A percentile compares a stretch with the other conserved stretches of the same genome.
Conservation (phyloP, 2,888 invertebrate species). For the Scaptomyza reducta region DNA sequence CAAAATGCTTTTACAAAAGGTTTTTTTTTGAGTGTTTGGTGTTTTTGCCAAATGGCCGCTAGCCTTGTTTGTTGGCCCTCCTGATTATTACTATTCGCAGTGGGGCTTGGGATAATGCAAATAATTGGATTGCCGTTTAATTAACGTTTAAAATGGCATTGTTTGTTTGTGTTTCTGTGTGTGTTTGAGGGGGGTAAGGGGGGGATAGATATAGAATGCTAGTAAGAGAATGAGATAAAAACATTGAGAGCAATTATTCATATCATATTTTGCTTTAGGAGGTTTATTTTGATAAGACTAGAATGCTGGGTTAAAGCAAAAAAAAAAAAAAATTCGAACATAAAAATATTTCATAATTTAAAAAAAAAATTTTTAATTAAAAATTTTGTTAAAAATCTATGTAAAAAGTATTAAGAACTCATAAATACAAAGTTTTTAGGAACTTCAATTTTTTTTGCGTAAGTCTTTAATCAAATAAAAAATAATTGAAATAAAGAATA, state of each 20-base stretch:
- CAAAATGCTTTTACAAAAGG: no score
- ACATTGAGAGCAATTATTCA: neutral
- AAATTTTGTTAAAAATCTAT: no score
- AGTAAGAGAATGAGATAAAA: neutral
- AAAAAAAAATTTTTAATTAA: no score
- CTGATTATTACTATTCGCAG: constrained; percentile 32
- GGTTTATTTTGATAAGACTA: no score
- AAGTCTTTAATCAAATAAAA: no score
- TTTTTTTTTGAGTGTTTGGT: neutral
- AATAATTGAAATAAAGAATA: no score
- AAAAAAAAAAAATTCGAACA: no score
- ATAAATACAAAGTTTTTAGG: no score
- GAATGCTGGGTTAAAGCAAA: no score
- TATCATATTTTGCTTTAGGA: neutral
- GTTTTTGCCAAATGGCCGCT: constrained; percentile 18
- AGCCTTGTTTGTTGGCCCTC: constrained; percentile 5
- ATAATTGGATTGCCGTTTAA: constrained; percentile 39
- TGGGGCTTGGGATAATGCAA: constrained; percentile 22
- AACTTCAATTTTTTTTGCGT: no score
- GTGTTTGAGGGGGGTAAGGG: neutral
- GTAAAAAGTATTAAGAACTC: no score
- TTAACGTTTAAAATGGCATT: constrained; percentile 25
- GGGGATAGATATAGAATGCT: constrained; percentile 2
- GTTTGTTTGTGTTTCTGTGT: neutral
- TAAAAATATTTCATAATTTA: no score